These are phyloP conservation scores for Catharus minimus DNA, from an alignment of 2,113 vertebrate species.

Conservation along the genomic window DNA sequence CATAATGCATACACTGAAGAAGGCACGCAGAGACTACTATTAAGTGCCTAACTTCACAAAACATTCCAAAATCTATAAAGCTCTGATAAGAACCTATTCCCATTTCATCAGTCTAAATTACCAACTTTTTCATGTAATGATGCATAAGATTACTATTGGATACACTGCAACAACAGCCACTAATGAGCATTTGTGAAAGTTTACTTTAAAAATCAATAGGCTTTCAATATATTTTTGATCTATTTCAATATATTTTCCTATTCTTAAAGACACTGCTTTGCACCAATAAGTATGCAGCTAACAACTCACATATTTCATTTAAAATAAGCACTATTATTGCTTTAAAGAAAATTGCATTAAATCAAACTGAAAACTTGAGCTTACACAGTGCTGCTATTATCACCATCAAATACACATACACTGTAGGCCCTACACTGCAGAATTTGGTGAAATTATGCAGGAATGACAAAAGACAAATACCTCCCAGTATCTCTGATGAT, in stretches of 20 bases:
- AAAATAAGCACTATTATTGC: not conserved
- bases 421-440: fast-evolving
- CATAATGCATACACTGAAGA: not conserved
- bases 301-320: not conserved
- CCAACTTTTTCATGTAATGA: not conserved
- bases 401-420: not conserved
- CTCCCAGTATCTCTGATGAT: not conserved
- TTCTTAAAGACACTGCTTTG: not conserved
- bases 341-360: not conserved
- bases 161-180: not conserved
- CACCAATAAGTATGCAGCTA: not conserved
- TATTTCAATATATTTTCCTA: not conserved
- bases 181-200: not conserved
- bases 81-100: not conserved
- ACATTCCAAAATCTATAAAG: not conserved
- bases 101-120: not conserved
- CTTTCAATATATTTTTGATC: not conserved
- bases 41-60: not conserved
- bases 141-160: not conserved
- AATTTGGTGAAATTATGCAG: not conserved
- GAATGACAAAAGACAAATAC: not conserved
- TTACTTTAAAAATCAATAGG: not conserved
- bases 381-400: not conserved
- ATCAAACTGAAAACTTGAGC: not conserved
- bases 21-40: not conserved